Base-by-base conservation (phyloP, 2,888 invertebrate species). In the Blera fallax region DNA sequence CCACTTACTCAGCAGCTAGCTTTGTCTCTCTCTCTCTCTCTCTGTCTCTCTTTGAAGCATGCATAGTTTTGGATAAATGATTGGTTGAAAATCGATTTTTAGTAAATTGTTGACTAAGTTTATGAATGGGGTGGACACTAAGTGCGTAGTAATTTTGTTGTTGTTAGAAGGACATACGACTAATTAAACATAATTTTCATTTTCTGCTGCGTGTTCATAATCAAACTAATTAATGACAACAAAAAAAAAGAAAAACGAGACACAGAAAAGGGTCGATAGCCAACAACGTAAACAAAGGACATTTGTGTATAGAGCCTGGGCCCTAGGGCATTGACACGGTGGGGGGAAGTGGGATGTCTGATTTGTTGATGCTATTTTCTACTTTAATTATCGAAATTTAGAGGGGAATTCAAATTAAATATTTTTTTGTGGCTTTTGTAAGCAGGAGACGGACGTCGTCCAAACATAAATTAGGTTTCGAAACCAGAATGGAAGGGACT, bases 171-270 rank as follows among this genome's bases (percentile, higher is more conserved):
- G 24, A 21, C 21, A 50, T 50, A 21, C 50, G 6, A 32, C 14
- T 14, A 43, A 70, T 21, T 54, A 27, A 40, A 11, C 16, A 56
- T 29, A 18, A 45, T 45, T 45, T 45, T 45, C 43, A 62, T 45
- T 48, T 40, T 24, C 29, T 50, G 50, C 40, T 27, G 60, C 60
- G 72, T 73, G 50, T 29, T 37, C 37, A 24, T 16, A 21, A 18
- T 16, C 34, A 50, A 10, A 52, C 29, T 48, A 5, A 32, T 32
- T 24, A 45, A 72, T 3, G 58, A 16, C 2, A 34, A 7, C 21
- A 14, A 29, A 11, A 32, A 2, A n/a, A 32, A 32, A 14, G 54
- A 21, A 18, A 21, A 56, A 34, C 21, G 54, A 21, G 18, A 21
- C 43, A 34, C 21, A 3, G 32, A 32, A 18, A 5, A 11, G 48